Percentiles rank a stretch among this genome's conserved stretches.
Evolutionary conservation across 30 jellyfish, hydroid and myxozoan genomes (phyloP).

Genomic region (Aurelia sp.): DNA sequence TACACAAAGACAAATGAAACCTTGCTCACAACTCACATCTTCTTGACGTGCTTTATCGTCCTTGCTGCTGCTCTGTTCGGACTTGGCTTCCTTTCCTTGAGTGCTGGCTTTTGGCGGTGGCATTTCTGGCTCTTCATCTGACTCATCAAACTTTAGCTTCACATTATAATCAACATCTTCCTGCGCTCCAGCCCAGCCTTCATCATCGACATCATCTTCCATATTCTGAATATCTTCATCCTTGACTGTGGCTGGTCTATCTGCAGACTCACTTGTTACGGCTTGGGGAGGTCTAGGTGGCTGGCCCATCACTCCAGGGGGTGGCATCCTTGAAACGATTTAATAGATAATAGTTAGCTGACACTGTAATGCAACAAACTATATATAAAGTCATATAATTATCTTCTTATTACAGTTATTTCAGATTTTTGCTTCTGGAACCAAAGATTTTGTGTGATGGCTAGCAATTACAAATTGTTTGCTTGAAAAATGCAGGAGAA

Average conservation of each 20-base stretch:
- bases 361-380: too few species aligned
- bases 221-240: conserved; percentile 57
- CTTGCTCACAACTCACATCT: too few species aligned
- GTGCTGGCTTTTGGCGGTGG: conserved; percentile 9
- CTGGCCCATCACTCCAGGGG: conserved; percentile 69
- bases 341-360: too few species aligned
- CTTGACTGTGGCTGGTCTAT: conserved; percentile 77
- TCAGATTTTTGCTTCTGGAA: too few species aligned
- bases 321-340: conserved; percentile 72
- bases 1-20: too few species aligned
- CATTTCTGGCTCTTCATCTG: conserved; percentile 83
- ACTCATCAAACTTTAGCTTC: conserved; percentile 89
- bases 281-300: conserved; percentile 60
- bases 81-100: background rate
- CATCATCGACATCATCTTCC: conserved; percentile 81
- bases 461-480: too few species aligned
- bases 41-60: background rate
- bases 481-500: too few species aligned
- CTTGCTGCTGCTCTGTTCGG: conserved; percentile 13
- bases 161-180: conserved; percentile 97
- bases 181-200: conserved; percentile 98
- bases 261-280: conserved; percentile 47
- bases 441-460: too few species aligned
- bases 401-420: too few species aligned
- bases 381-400: too few species aligned